Evolutionary conservation across 2,113 vertebrate species (phyloP).

Genomic region (Misgurnus anguillicaudatus): DNA sequence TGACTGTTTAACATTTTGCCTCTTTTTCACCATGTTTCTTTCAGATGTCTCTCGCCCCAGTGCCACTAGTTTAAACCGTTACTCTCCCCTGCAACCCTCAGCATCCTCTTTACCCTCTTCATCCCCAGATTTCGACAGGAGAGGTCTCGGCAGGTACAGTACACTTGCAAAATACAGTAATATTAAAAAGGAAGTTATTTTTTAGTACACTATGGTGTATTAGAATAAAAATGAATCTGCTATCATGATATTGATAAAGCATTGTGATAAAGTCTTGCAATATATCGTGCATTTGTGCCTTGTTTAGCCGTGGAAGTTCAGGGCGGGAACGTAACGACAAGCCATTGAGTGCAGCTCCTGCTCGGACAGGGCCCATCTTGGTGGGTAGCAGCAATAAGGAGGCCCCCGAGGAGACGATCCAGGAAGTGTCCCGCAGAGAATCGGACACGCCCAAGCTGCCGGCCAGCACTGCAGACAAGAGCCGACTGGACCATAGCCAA

Average conservation of each 20-base stretch:
- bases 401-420: slow-evolving; percentile 78
- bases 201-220: no score
- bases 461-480: slow-evolving; percentile 79
- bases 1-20: neutral
- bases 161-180: neutral
- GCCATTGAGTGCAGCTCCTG: slow-evolving; percentile 68
- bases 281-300: neutral
- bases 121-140: slow-evolving; percentile 83
- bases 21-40: neutral
- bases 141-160: slow-evolving; percentile 84
- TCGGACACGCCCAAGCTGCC: slow-evolving; percentile 83
- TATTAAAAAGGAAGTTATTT: neutral
- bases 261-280: no score
- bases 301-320: slow-evolving; percentile 76
- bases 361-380: slow-evolving; percentile 75
- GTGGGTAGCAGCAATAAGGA: slow-evolving; percentile 84
- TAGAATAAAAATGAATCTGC: no score
- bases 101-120: slow-evolving; percentile 75
- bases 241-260: no score
- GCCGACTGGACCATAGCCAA: slow-evolving; percentile 73
- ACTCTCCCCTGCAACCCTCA: slow-evolving; percentile 86
- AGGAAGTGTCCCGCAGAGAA: slow-evolving; percentile 77
- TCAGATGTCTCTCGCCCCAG: slow-evolving; percentile 87
- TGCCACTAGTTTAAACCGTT: slow-evolving; percentile 90
- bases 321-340: slow-evolving; percentile 92